These are phyloP conservation scores for Halcyon senegalensis DNA, from an alignment of 2,113 vertebrate genomes.

Conservation along the genomic window DNA sequence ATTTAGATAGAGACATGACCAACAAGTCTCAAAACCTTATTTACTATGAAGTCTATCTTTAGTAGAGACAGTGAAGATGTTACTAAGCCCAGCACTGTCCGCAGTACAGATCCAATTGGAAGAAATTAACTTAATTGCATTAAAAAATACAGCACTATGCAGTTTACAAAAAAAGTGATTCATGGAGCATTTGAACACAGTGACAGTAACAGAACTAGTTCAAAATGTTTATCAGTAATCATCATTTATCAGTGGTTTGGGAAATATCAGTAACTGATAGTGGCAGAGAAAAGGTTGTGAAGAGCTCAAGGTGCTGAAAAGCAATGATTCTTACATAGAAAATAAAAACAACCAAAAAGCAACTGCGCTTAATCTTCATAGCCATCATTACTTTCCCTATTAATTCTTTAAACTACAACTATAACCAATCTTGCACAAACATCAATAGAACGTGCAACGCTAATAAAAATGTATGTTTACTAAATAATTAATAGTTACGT, in stretches of 20 bases:
- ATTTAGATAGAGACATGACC: not conserved
- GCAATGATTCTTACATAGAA: not conserved
- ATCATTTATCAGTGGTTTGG: not conserved
- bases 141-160: not conserved
- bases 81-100: not conserved
- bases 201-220: not conserved
- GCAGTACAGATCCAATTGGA: not conserved
- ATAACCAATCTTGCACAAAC: not conserved
- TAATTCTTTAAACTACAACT: not conserved
- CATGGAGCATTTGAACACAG: not conserved
- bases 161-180: not conserved
- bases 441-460: not conserved
- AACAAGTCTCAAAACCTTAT: not conserved
- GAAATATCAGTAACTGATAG: not conserved
- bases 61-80: not conserved
- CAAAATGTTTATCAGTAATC: not conserved
- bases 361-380: not conserved
- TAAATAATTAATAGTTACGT: not conserved
- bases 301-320: not conserved
- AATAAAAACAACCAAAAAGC: not conserved
- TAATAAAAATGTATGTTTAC: not conserved
- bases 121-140: not conserved
- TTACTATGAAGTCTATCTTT: not conserved
- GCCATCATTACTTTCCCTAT: not conserved
- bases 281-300: not conserved